Conservation (phyloP, 2,113 vertebrate genomes). For the Pseudorhombus dupliciocellatus region DNA sequence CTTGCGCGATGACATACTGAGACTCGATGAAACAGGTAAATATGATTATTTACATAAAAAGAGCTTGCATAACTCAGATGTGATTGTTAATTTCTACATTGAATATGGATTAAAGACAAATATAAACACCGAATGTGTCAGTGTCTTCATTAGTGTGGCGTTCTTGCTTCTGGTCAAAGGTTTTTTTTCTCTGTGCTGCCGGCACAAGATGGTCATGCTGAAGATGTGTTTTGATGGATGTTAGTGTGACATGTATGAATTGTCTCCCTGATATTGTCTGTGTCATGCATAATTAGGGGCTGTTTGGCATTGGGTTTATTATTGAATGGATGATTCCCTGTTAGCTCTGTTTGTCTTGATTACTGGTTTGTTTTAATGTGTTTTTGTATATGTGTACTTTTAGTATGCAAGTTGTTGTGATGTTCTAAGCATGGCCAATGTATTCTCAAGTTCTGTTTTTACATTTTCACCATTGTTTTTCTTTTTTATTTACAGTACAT, state of each 20-base stretch:
- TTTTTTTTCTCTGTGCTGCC: not conserved
- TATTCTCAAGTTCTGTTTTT: not conserved
- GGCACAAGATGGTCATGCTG: not conserved
- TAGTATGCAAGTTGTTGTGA: too few relatives aligned
- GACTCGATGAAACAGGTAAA: slow-evolving; percentile 96
- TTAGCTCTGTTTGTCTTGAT: too few relatives aligned
- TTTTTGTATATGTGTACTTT: too few relatives aligned
- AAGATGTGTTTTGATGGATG: not conserved
- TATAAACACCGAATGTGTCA: not conserved
- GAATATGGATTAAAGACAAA: not conserved
- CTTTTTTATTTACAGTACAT: slow-evolving; percentile 84
- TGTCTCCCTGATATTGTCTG: not conserved
- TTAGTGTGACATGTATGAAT: not conserved
- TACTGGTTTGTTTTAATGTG: too few relatives aligned
- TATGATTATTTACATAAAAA: not conserved
- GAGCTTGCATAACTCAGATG: not conserved
- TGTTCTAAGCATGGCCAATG: too few relatives aligned
- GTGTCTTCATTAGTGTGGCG: not conserved
- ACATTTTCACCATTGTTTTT: not conserved
- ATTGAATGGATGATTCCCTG: not conserved
- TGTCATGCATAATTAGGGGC: too few relatives aligned
- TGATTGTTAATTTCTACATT: not conserved
- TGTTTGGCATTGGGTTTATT: not conserved
- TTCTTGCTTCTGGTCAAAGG: too few relatives aligned
- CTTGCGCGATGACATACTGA: slow-evolving; percentile 98